These are phyloP conservation scores for Epistrophe grossulariae DNA, from an alignment of 2,888 invertebrate genomes.

Conservation along the genomic window DNA sequence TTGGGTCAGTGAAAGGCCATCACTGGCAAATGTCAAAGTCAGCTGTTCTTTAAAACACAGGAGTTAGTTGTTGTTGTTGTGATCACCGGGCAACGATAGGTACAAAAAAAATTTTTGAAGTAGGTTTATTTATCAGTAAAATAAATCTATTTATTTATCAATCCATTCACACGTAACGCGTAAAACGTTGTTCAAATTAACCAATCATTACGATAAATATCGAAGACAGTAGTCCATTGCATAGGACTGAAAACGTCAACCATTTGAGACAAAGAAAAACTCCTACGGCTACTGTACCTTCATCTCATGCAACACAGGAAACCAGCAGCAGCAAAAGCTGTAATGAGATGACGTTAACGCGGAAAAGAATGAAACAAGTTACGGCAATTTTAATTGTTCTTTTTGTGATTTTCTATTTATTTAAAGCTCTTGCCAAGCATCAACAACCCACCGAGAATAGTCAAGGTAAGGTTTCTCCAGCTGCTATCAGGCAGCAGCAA, in stretches of 20 bases:
- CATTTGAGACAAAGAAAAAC: conserved; percentile 65
- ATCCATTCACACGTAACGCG: neutral
- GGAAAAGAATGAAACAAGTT: conserved; percentile 80
- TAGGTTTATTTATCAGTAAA: conserved; percentile 48
- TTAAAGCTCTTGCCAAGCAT: conserved; percentile 76
- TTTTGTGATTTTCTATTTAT: conserved; percentile 78
- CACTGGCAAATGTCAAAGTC: conserved; percentile 15
- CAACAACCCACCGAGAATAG: conserved; percentile 17
- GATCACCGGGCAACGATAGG: conserved; percentile 53
- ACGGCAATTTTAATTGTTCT: conserved; percentile 75
- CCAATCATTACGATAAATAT: conserved; percentile 37
- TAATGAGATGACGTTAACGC: conserved; percentile 78
- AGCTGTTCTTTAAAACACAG: conserved; percentile 59
- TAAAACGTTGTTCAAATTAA: conserved; percentile 17
- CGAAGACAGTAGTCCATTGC: neutral
- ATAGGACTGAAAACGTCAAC: conserved; percentile 6
- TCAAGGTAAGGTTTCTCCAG: neutral
- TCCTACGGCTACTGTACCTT: conserved; percentile 15
- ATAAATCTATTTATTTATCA: conserved; percentile 24
- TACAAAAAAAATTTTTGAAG: conserved; percentile 20
- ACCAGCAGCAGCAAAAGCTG: conserved; percentile 47
- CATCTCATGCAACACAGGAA: conserved; percentile 50
- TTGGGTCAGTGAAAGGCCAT: neutral
- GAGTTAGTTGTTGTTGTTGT: conserved; percentile 5
- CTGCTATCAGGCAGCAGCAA: conserved; percentile 7